Conservation (phyloP, 1,140 invertebrate genomes). For the Musca domestica region DNA sequence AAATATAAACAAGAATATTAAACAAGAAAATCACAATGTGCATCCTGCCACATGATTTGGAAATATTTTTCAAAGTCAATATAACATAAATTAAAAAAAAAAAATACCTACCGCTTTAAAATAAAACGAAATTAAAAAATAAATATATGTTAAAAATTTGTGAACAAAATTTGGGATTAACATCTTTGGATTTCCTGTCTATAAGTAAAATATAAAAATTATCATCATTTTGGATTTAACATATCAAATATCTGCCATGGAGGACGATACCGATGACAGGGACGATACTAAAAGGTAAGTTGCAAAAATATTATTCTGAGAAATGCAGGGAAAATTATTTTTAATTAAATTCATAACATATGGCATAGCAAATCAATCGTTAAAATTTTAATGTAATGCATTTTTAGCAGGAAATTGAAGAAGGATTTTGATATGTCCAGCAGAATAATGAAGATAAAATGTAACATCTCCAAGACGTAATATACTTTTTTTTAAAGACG, state of each 20-base stretch:
- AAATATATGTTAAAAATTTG: neutral
- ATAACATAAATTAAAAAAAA: conserved; percentile 26
- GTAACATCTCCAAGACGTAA: no score
- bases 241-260: conserved; percentile 53
- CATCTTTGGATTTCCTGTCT: neutral
- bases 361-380: no score
- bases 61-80: conserved; percentile 26
- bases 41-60: neutral
- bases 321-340: no score
- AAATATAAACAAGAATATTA: neutral
- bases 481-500: no score
- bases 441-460: no score
- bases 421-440: no score
- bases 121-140: conserved; percentile 2
- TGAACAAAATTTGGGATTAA: neutral
- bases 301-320: no score
- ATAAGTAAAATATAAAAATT: neutral
- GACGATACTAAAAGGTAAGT: conserved; percentile 67
- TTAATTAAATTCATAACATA: no score
- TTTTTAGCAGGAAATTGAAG: no score
- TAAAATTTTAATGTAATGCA: no score
- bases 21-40: conserved; percentile 19
- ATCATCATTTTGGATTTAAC: conserved; percentile 38
- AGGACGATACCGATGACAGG: conserved; percentile 68
- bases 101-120: no score